phyloP scores from a whole-genome alignment of 2,113 vertebrate genomes.

The Cephalopterus ornatus region DNA sequence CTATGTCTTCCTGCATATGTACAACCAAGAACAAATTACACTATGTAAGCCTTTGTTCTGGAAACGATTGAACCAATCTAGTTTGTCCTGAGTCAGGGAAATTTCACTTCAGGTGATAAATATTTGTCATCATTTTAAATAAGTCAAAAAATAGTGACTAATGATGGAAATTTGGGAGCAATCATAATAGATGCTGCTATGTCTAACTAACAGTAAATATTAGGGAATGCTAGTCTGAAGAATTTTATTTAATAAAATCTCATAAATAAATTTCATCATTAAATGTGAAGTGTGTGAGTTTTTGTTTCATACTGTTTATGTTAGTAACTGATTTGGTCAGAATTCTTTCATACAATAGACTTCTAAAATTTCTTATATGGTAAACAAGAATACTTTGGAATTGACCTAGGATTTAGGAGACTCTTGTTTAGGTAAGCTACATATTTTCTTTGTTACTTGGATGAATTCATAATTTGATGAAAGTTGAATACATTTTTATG shows the following conservation, averaged over 20 bases:
- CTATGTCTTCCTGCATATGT: background rate
- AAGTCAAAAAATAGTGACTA: background rate
- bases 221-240: background rate
- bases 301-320: background rate
- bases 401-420: background rate
- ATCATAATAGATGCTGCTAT: background rate
- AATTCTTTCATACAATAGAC: background rate
- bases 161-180: background rate
- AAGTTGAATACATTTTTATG: background rate
- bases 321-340: background rate
- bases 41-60: background rate
- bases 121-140: background rate
- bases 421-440: background rate
- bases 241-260: background rate
- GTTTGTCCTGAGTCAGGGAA: background rate
- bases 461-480: background rate
- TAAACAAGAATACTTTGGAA: background rate
- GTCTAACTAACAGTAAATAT: background rate
- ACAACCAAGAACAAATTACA: background rate
- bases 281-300: background rate
- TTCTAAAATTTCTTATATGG: background rate
- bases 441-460: background rate
- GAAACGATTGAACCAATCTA: background rate
- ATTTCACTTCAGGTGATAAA: background rate
- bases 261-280: background rate